These are phyloP conservation scores for Spisula subtruncata DNA, from an alignment of 2,888 invertebrate genomes.

Conservation along the genomic window DNA sequence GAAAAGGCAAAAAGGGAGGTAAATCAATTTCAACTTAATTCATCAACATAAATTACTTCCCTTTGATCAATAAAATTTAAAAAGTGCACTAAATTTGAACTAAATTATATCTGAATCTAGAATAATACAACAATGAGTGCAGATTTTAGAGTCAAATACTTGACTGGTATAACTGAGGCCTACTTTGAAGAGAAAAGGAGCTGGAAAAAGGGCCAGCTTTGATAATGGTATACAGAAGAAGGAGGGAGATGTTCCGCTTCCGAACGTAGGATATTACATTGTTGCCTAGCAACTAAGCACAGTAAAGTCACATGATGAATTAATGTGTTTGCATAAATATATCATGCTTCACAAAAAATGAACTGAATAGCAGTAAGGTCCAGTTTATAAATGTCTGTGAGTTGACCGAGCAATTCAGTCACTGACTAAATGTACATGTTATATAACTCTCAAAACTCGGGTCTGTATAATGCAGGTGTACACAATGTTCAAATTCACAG, in stretches of 20 bases:
- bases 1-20: background rate
- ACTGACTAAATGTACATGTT: background rate
- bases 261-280: too few species aligned
- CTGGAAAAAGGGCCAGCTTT: background rate
- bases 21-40: background rate
- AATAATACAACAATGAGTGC: background rate
- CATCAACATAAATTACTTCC: background rate
- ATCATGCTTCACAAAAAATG: background rate
- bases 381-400: background rate
- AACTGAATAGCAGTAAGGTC: background rate
- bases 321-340: slow-evolving; percentile 2
- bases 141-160: slow-evolving; percentile 1
- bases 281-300: background rate
- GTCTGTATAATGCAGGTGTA: background rate
- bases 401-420: background rate
- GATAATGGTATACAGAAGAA: too few species aligned
- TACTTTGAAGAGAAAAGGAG: too few species aligned
- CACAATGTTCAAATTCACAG: background rate
- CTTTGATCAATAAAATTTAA: background rate
- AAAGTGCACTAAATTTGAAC: background rate
- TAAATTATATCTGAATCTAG: background rate
- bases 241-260: too few species aligned
- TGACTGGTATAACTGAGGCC: background rate
- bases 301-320: background rate
- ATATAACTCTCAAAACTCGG: background rate